Percentiles rank a stretch among this genome's conserved stretches.
These are phyloP conservation scores for Caenorhabditis panamensis DNA, from an alignment of 2,888 invertebrate species.

Conservation along the genomic window DNA sequence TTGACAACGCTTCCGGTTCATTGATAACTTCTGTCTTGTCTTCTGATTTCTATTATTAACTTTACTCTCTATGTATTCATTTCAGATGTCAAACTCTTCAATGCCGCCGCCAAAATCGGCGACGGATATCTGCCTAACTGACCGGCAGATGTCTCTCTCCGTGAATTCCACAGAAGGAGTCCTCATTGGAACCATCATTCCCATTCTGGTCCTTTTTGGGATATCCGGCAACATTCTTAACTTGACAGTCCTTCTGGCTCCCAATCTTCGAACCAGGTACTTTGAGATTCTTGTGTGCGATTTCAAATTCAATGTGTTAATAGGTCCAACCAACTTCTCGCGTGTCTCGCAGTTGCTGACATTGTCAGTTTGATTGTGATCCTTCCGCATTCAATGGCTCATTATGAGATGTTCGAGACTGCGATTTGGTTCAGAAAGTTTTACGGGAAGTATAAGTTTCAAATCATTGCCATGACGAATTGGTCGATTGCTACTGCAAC, in stretches of 20 bases:
- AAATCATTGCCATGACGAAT: conserved; percentile 77
- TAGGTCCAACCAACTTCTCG: conserved; percentile 78
- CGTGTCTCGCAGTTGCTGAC: conserved; percentile 78
- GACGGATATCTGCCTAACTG: conserved; percentile 70
- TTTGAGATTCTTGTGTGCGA: too few relatives aligned
- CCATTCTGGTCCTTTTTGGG: conserved; percentile 75
- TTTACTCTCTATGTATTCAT: not conserved
- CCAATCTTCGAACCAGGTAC: conserved; percentile 75
- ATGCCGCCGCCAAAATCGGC: conserved; percentile 46
- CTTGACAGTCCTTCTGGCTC: conserved; percentile 75
- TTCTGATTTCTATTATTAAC: not conserved
- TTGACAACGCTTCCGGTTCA: conserved; percentile 1
- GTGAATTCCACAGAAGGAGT: conserved; percentile 67
- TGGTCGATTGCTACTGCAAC: conserved; percentile 79
- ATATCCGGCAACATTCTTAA: conserved; percentile 77
- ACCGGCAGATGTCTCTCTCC: conserved; percentile 71
- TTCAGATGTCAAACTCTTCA: conserved; percentile 51
- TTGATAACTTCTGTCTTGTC: not conserved
- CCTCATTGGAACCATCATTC: conserved; percentile 72
- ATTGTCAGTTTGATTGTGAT: conserved; percentile 78
- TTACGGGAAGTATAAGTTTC: conserved; percentile 75
- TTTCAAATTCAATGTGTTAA: too few relatives aligned
- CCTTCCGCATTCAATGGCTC: conserved; percentile 78
- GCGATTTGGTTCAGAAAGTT: conserved; percentile 74
- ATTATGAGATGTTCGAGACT: conserved; percentile 74